Conservation (phyloP, 2,888 invertebrate species). For the Eledone cirrhosa region DNA sequence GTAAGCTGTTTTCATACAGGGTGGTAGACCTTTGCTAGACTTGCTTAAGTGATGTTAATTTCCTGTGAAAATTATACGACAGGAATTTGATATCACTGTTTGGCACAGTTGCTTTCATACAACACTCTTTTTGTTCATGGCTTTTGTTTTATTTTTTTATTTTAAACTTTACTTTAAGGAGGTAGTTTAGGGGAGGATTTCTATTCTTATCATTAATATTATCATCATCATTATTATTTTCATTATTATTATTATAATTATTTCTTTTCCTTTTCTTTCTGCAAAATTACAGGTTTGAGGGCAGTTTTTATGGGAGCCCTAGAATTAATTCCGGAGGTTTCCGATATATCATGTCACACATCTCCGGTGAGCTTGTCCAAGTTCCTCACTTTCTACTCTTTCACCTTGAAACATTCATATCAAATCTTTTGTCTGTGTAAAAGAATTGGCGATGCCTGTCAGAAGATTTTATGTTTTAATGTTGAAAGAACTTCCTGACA, state of each 20-base stretch:
- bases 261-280: neutral
- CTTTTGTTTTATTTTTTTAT: no score
- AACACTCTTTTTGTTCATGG: no score
- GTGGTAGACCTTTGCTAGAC: slow-evolving; percentile 5
- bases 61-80: slow-evolving; percentile 16
- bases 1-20: neutral
- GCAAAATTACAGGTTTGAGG: slow-evolving; percentile 28
- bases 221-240: no score
- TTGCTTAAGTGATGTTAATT: slow-evolving; percentile 18
- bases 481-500: slow-evolving; percentile 16
- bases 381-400: slow-evolving; percentile 1
- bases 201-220: no score
- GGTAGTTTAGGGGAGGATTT: no score
- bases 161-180: no score
- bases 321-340: slow-evolving; percentile 26
- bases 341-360: slow-evolving; percentile 18
- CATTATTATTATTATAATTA: no score
- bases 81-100: slow-evolving; percentile 15
- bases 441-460: slow-evolving; percentile 23
- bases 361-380: slow-evolving; percentile 15
- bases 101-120: neutral
- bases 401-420: slow-evolving; percentile 10
- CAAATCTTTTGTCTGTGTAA: slow-evolving; percentile 26
- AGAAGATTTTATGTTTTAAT: slow-evolving; percentile 24
- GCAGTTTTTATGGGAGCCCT: slow-evolving; percentile 22